Conservation (phyloP, 2,888 invertebrate genomes). For the Tetanocera ferruginea region DNA sequence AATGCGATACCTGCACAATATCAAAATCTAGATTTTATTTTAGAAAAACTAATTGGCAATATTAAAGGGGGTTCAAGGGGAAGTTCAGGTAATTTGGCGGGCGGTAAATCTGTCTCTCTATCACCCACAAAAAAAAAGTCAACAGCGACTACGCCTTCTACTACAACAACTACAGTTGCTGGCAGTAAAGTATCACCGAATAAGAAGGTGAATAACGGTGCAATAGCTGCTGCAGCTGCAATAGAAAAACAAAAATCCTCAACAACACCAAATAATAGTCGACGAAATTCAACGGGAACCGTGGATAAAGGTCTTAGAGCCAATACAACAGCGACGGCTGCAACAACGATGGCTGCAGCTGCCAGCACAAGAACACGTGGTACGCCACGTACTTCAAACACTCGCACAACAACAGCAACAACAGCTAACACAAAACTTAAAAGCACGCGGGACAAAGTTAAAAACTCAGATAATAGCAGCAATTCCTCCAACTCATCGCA, state of each 20-base stretch:
- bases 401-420: conserved; percentile 19
- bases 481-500: conserved; percentile 62
- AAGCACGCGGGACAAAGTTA: background rate
- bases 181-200: conserved; percentile 56
- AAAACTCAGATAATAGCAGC: conserved; percentile 49
- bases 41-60: conserved; percentile 64
- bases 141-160: conserved; percentile 33
- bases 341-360: conserved; percentile 40
- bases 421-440: conserved; percentile 1
- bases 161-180: conserved; percentile 39
- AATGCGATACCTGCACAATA: conserved; percentile 62
- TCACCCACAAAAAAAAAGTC: conserved; percentile 58
- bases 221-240: conserved; percentile 53
- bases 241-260: conserved; percentile 8
- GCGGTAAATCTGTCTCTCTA: conserved; percentile 50
- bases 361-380: conserved; percentile 49
- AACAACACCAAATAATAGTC: conserved; percentile 39
- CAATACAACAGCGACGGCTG: conserved; percentile 41
- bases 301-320: conserved; percentile 34
- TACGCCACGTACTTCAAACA: conserved; percentile 31
- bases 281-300: conserved; percentile 46
- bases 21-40: conserved; percentile 66
- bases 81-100: conserved; percentile 30
- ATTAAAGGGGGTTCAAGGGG: conserved; percentile 45
- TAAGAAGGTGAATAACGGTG: conserved; percentile 68